These are phyloP conservation scores for Metalampra italica DNA, from an alignment of 2,888 invertebrate genomes.

Conservation along the genomic window DNA sequence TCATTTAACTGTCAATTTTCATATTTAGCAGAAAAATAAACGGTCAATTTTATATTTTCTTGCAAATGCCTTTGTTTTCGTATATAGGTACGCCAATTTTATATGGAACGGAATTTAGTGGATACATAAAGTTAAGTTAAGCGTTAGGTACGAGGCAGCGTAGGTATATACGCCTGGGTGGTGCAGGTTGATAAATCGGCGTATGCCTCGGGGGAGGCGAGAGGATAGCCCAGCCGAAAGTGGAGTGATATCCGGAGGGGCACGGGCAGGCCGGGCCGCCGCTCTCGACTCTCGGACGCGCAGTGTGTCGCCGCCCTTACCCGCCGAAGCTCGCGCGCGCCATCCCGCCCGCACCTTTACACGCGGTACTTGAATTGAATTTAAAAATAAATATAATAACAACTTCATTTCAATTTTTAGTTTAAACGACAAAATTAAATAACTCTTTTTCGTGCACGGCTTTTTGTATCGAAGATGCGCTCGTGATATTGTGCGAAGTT, in stretches of 20 bases:
- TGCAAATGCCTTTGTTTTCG: no score
- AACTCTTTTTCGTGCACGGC: conserved; percentile 28
- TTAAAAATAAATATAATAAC: conserved; percentile 18
- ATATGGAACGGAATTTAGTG: no score
- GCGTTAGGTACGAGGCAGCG: no score
- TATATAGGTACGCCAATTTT: no score
- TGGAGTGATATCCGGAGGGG: conserved; percentile 68
- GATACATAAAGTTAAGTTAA: conserved; percentile 28
- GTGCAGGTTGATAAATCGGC: conserved; percentile 62
- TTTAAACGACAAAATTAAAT: conserved; percentile 15
- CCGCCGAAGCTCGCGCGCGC: conserved; percentile 51
- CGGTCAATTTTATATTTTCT: no score
- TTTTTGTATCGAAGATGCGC: conserved; percentile 28
- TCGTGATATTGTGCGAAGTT: conserved; percentile 27
- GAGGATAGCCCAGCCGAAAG: conserved; percentile 56
- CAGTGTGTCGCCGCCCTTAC: conserved; percentile 66
- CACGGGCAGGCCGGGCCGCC: conserved; percentile 41
- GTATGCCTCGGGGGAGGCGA: conserved; percentile 60
- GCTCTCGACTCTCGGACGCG: conserved; percentile 24
- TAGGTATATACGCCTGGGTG: neutral
- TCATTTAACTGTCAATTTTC: no score
- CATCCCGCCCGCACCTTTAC: conserved; percentile 20
- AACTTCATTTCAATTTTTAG: conserved; percentile 11
- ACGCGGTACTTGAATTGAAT: conserved; percentile 25
- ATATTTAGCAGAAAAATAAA: no score